Conservation (phyloP, 1,140 invertebrate species). For the Diabrotica virgifera region DNA sequence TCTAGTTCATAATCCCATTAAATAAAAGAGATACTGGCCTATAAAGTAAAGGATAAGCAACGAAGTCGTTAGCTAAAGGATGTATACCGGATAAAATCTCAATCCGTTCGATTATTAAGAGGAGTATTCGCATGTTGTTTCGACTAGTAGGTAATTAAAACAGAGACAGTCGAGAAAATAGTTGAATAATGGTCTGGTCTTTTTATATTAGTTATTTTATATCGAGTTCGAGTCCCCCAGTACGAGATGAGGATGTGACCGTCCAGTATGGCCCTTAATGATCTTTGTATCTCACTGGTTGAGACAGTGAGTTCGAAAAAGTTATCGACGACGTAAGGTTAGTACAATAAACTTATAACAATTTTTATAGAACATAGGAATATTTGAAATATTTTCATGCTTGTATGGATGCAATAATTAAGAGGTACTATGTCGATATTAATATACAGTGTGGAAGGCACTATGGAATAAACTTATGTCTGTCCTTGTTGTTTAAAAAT, state of each 20-base stretch:
- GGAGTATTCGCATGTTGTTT: conserved; percentile 20
- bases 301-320: conserved; percentile 14
- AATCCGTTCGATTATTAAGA: conserved; percentile 18
- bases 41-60: background rate
- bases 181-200: conserved; percentile 23
- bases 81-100: conserved; percentile 14
- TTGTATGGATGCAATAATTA: no score
- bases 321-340: no score
- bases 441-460: no score
- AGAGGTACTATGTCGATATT: no score
- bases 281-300: background rate
- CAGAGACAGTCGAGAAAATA: conserved; percentile 27
- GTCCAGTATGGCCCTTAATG: conserved; percentile 8
- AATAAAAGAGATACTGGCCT: background rate
- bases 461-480: no score
- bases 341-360: no score
- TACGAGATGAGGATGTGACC: background rate
- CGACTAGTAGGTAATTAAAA: conserved; percentile 23
- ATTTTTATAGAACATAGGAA: no score
- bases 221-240: conserved; percentile 6
- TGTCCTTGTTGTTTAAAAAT: no score
- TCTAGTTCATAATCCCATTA: no score
- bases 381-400: no score
- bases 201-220: conserved; percentile 21
- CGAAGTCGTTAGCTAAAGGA: background rate